A percentile compares a stretch with the other conserved stretches of the same genome.
These are phyloP conservation scores for Aphelocoma californica DNA, from an alignment of 2,797 vertebrate genomes.

Conservation along the genomic window DNA sequence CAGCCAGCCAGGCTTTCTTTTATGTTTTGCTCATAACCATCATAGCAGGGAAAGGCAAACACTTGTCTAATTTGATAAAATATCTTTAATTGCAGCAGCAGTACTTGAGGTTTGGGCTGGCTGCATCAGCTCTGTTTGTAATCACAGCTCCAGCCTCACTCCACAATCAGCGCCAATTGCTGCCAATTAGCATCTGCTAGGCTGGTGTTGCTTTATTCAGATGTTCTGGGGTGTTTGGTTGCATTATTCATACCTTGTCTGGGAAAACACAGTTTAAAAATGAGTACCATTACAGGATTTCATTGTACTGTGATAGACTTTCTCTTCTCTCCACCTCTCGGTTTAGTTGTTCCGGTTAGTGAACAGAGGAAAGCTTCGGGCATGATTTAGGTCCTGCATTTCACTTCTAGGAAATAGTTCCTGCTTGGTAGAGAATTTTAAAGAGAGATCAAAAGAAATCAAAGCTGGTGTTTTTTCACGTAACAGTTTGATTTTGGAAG, in stretches of 20 bases:
- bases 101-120: constrained; percentile 55
- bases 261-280: neutral
- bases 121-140: constrained; percentile 63
- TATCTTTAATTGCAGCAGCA: constrained; percentile 73
- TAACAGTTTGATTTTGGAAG: neutral
- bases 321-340: neutral
- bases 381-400: neutral
- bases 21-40: constrained; percentile 36
- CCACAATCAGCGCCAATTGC: constrained; percentile 75
- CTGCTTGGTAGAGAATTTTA: neutral
- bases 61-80: constrained; percentile 73
- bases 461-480: neutral
- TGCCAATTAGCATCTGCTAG: constrained; percentile 70
- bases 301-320: constrained; percentile 6
- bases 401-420: neutral
- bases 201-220: constrained; percentile 67
- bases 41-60: constrained; percentile 55
- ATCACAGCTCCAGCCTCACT: constrained; percentile 69
- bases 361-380: neutral
- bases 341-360: neutral
- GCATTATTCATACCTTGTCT: constrained; percentile 68
- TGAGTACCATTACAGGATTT: constrained; percentile 22
- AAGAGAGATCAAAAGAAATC: neutral
- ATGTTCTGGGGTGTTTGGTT: constrained; percentile 59
- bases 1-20: neutral